Evolutionary conservation across 64 coral and sea anemone species (phyloP).

Genomic region (Dendrophyllia cribrosa): DNA sequence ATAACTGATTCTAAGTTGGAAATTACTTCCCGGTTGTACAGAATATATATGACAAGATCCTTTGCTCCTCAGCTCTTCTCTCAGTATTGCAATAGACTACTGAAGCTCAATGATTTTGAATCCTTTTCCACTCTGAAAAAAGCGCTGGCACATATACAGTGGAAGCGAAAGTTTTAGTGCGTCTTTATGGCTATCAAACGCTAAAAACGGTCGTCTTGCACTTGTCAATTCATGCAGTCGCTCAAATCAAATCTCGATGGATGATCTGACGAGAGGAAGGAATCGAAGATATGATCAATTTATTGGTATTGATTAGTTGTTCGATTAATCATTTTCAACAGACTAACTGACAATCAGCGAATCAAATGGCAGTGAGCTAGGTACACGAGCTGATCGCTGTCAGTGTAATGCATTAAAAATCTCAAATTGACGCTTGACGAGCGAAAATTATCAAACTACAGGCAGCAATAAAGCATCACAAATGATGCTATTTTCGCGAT

Average conservation of each 20-base stretch:
- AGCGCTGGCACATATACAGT: too few relatives aligned
- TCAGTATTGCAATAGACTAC: too few relatives aligned
- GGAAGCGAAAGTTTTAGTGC: too few relatives aligned
- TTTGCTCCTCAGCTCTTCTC: too few relatives aligned
- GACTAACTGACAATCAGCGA: neutral
- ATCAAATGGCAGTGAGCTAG: neutral
- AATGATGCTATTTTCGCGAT: neutral
- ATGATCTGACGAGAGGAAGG: neutral
- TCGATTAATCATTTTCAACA: neutral
- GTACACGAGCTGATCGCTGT: neutral
- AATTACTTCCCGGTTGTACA: too few relatives aligned
- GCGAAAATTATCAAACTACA: neutral
- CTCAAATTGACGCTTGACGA: neutral
- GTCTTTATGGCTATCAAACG: too few relatives aligned
- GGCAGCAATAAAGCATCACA: neutral
- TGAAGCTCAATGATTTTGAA: too few relatives aligned
- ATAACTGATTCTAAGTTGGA: too few relatives aligned
- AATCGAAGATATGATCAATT: constrained; percentile 30
- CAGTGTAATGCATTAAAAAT: neutral
- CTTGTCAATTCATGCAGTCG: neutral
- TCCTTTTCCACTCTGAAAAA: too few relatives aligned
- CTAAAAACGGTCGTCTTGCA: neutral
- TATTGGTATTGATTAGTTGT: constrained; percentile 12
- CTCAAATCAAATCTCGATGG: neutral
- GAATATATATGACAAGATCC: too few relatives aligned